Evolutionary conservation across 2,888 invertebrate species (phyloP), one percentile per base, ranked within the genome.

Genomic region (Dendrolimus pini): DNA sequence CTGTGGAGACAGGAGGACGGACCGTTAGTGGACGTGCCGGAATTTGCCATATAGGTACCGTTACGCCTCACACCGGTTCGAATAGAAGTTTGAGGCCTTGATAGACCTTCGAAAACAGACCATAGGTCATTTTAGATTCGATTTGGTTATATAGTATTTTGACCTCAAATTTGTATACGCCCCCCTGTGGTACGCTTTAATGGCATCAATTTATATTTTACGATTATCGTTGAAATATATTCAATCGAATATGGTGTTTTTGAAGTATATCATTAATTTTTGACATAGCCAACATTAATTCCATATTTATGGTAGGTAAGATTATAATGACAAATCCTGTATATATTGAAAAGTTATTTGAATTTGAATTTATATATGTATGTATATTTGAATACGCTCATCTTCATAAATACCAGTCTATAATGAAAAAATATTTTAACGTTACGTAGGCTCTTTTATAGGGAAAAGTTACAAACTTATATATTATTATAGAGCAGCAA

Each of bases 1-100:
- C 69, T 65, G 70, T 61, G 67, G 71, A 75, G 77, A 72, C 77
- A 75, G 71, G 69, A 70, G 69, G 67, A 55, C 61, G 71, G 68
- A 78, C 88, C 88, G 88, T 87, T 88, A 87, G 66, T 68, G 74
- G 74, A 80, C 84, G 85, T 80, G 80, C 66, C 69, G 82, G 81
- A 76, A 86, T 86, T 79, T 69, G 67, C 65, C 68, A 63, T 68
- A 65, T 69, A 57, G 57, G 65, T 77, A 77, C 84, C 83, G 84
- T 84, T 83, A 83, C 30, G 41, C n/a, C 41, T 9, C 13, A 12
- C n/a, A 55, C 41, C 42, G 13, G 42, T 18, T 30, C 30, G 30
- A 42, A 54, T 57, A 41, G 54, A 57, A 18, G 58, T 58, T 61
- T 58, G 58, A 30, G 53, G 60, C 56, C 69, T 71, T 67, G 68